Base-by-base conservation (phyloP, 2,113 vertebrate genomes). In the Paedocypris sp. region DNA sequence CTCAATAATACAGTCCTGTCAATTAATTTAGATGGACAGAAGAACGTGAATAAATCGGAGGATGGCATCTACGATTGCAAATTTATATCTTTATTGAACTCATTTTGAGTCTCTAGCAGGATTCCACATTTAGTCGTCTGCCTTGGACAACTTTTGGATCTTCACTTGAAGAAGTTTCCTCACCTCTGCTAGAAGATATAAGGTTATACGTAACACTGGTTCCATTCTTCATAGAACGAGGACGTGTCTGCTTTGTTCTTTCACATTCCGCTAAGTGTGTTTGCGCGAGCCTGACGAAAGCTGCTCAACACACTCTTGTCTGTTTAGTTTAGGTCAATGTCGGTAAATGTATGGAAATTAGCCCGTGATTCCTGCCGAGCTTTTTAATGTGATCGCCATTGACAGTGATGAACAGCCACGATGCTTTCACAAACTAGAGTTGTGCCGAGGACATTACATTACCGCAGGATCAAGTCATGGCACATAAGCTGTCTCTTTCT, bases 301-400 rank as follows among this genome's bases (percentile, higher is more conserved):
- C 54, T 53, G 43, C 31, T 62, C 32, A 43, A 59, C 52, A 56
- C 38, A 38, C 47, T 20, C 15, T n/a, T 41, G 52, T 66, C 58
- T 59, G 47, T 29, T 66, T 61, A 38, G 39, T 59, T 62, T 35
- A 59, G 47, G 53, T 66, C 59, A 66, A 8, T 49, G 47, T 62
- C 58, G 49, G 29, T 67, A 70, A 70, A 67, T 50, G 54, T 52
- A 70, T 67, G 67, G 46, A 64, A 67, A 67, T 70, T 23, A 70
- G 50, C 25, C 19, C 16, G 20, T 45, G 45, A 59, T 64, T 33
- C 25, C 25, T 64, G 50, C 45, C 36, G 50, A 57, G 46, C 41
- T 63, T 67, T 32, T 26, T 43, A 63, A 64, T 58, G 60, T 73
- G 57, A 64, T 67, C 43, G 65, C 57, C 39, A 48, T 29, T 49